Evolutionary conservation across 2,888 invertebrate species (phyloP).

Genomic region (Carterocephalus palaemon): DNA sequence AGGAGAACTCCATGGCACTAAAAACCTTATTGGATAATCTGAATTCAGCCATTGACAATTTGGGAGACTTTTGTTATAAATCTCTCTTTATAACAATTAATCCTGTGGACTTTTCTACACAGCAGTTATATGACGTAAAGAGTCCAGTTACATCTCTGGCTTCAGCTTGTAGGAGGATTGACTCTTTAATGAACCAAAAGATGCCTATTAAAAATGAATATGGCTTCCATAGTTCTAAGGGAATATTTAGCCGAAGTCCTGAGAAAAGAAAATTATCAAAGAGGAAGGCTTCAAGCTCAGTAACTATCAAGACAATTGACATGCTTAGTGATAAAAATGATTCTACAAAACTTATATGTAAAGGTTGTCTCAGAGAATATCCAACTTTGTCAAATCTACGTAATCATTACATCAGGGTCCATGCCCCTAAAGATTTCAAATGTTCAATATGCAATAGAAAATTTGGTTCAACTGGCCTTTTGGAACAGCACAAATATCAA

Average conservation of each 20-base stretch:
- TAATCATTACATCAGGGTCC: constrained; percentile 52
- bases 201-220: constrained; percentile 13
- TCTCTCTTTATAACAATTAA: constrained; percentile 50
- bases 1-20: constrained; percentile 41
- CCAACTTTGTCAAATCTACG: constrained; percentile 43
- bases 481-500: constrained; percentile 45
- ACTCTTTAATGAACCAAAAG: constrained; percentile 30
- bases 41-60: constrained; percentile 38
- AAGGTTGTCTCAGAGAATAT: constrained; percentile 47
- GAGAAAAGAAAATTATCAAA: constrained; percentile 26
- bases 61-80: constrained; percentile 34
- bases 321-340: constrained; percentile 47
- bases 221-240: constrained; percentile 25
- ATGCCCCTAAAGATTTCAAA: constrained; percentile 49
- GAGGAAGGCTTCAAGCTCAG: constrained; percentile 25
- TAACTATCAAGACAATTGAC: constrained; percentile 39
- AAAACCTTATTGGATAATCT: constrained; percentile 41
- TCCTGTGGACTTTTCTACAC: constrained; percentile 39
- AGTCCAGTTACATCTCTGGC: constrained; percentile 28
- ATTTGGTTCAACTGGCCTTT: constrained; percentile 42
- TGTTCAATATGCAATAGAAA: constrained; percentile 47
- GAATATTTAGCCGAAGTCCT: constrained; percentile 25
- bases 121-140: constrained; percentile 46
- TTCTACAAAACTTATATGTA: constrained; percentile 42
- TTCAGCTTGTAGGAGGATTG: constrained; percentile 41